These are phyloP conservation scores for Scolopax bukidnonensis DNA, from an alignment of 2,797 vertebrate species.

Conservation along the genomic window DNA sequence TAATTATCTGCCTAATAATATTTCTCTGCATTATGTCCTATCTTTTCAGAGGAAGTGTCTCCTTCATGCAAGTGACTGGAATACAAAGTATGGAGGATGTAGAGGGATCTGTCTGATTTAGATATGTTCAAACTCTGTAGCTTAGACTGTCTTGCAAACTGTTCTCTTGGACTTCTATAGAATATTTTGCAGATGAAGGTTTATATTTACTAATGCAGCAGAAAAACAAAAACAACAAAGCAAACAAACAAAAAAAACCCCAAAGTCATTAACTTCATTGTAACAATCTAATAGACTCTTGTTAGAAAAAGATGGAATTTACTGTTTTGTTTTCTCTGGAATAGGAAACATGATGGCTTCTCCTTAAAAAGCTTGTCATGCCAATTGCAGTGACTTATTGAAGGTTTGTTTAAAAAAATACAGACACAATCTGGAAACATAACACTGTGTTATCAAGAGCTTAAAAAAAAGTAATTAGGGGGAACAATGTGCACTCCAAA, in stretches of 20 bases:
- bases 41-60: not conserved
- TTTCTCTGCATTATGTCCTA: not conserved
- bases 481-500: not conserved
- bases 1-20: not conserved
- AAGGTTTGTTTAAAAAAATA: not conserved
- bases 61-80: not conserved
- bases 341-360: not conserved
- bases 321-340: not conserved
- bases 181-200: not conserved
- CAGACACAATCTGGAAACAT: not conserved
- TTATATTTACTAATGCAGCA: not conserved
- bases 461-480: not conserved
- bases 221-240: too few species aligned
- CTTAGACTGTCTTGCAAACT: not conserved
- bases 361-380: not conserved
- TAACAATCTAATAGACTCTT: not conserved
- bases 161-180: not conserved
- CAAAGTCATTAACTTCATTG: not conserved
- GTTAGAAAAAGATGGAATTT: not conserved
- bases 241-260: not conserved
- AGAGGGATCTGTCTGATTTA: not conserved
- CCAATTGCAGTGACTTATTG: not conserved
- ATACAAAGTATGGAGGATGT: not conserved
- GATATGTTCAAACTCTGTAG: not conserved
- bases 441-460: not conserved